Conservation (phyloP, 2,888 invertebrate genomes). For the Melanostoma mellinum region DNA sequence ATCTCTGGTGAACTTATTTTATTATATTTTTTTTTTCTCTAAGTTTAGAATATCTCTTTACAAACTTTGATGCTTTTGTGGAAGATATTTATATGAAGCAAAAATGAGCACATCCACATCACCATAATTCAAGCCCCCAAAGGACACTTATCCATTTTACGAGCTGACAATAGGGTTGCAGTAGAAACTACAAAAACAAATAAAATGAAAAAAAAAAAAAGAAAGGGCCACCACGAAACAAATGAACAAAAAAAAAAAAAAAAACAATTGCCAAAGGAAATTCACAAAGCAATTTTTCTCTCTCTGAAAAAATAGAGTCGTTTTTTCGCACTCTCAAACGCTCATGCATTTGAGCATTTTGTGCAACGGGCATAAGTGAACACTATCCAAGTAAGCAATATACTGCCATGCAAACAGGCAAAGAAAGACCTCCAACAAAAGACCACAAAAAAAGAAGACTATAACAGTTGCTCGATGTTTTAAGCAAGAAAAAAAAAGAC, state of each 20-base stretch:
- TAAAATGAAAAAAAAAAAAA: slow-evolving; percentile 3
- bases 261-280: slow-evolving; percentile 64
- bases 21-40: slow-evolving; percentile 30
- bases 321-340: slow-evolving; percentile 30
- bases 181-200: slow-evolving; percentile 32
- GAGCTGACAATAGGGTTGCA: slow-evolving; percentile 67
- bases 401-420: slow-evolving; percentile 35
- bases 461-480: too few relatives aligned
- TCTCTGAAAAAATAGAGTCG: slow-evolving; percentile 39
- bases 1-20: slow-evolving; percentile 30
- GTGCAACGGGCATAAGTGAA: slow-evolving; percentile 47
- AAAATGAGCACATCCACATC: slow-evolving; percentile 68
- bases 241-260: slow-evolving; percentile 17
- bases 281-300: slow-evolving; percentile 64
- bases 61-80: slow-evolving; percentile 58
- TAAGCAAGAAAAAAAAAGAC: too few relatives aligned
- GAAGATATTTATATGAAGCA: slow-evolving; percentile 54
- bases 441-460: slow-evolving; percentile 13
- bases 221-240: slow-evolving; percentile 16
- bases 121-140: slow-evolving; percentile 68
- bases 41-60: slow-evolving; percentile 45
- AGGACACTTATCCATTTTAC: slow-evolving; percentile 70
- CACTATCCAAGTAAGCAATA: slow-evolving; percentile 53
- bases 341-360: slow-evolving; percentile 32
- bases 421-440: slow-evolving; percentile 9